These are phyloP conservation scores for Candoia aspera DNA, from an alignment of 2,113 vertebrate species.

Conservation along the genomic window DNA sequence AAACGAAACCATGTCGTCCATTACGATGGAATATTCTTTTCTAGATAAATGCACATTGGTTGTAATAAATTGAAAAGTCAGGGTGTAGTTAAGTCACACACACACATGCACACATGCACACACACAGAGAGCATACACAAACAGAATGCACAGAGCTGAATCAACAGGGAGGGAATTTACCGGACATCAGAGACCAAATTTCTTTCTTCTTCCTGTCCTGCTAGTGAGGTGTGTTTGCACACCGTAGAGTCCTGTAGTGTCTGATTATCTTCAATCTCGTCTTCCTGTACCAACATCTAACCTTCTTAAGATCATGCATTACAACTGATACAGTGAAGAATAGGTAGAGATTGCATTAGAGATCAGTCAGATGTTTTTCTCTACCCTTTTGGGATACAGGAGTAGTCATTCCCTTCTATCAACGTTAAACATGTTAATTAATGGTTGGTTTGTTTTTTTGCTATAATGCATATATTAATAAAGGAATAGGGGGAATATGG, in stretches of 20 bases:
- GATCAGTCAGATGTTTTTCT: not conserved
- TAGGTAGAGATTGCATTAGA: not conserved
- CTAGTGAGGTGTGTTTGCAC: not conserved
- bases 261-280: not conserved
- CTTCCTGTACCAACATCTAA: not conserved
- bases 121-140: not conserved
- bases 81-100: not conserved
- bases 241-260: not conserved
- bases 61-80: not conserved
- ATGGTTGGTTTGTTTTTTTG: not conserved
- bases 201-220: not conserved
- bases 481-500: not conserved
- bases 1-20: not conserved
- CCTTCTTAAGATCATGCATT: not conserved
- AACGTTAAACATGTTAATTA: not conserved
- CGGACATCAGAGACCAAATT: not conserved
- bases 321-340: not conserved
- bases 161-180: not conserved
- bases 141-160: not conserved
- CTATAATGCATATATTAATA: not conserved
- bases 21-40: not conserved
- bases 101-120: no score
- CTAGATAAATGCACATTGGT: not conserved
- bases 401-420: not conserved
- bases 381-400: not conserved